Base-by-base conservation (phyloP, 2,888 invertebrate species). In the Netelia fuscicornis region DNA sequence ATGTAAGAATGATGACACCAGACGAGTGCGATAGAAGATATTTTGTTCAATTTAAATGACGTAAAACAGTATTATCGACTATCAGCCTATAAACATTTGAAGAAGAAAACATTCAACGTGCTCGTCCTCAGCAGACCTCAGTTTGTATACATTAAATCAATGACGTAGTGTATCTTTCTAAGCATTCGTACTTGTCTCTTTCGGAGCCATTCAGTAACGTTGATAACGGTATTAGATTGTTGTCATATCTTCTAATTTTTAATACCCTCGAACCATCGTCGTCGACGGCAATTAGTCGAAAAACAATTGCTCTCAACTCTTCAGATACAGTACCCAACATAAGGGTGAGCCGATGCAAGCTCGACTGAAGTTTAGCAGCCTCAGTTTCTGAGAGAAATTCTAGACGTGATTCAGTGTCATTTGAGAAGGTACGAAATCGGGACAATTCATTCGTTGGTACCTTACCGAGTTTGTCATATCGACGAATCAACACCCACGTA, bases 241-340 rank as follows among this genome's bases (percentile, higher is more conserved):
- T 92, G 89, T 94, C 93, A 71, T 91, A 90, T 86, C 94, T 94
- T 85, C 95, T 89, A 68, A 95, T 89, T 91, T 95, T 95, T 54
- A 95, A 90, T 48, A 95, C 94, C 90, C 94, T 94, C 71, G 92
- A 92, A 8, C 92, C 92, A 76, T 94, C 93, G 52, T 93, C 92
- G 25, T 91, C 89, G 64, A 89, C 70, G 37, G 86, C 87, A 17
- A 89, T 88, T 82, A 89, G 89, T 42, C 86, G 87, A 83, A 89
- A 91, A 64, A 91, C 81, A 37, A 86, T 79, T 1, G 86, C 83
- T 86, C 88, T 91, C 25, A 92, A 86, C 77, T 91, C 91, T 42
- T 91, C 90, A 37, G 88, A 87, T 37, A 89, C 87, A 37, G 90
- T 83, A 67, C 87, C 88, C 44, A 89, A 88, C 68, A 90, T 88